Conservation (phyloP, 2,797 vertebrate species). For the Pelodytes ibericus region DNA sequence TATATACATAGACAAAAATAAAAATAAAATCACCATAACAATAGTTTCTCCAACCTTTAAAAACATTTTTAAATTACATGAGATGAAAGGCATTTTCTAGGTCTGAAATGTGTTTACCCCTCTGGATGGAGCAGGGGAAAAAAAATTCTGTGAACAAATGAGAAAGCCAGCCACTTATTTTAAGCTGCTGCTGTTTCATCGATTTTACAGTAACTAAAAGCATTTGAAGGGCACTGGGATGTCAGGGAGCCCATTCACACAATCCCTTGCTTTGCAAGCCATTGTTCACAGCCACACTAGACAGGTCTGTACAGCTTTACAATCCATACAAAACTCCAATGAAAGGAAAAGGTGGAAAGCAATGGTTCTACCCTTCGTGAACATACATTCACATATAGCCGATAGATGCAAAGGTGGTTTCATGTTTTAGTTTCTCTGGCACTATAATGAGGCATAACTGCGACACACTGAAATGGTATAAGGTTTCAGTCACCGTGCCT, state of each 20-base stretch:
- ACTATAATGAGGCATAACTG: no score
- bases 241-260: constrained; percentile 3
- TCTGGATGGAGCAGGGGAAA: no score
- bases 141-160: neutral
- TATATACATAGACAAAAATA: no score
- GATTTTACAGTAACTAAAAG: constrained; percentile 17
- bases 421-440: no score
- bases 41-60: no score
- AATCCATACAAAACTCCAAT: neutral
- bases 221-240: constrained; percentile 32
- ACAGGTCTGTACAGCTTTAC: neutral
- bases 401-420: no score
- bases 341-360: neutral
- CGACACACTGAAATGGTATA: no score
- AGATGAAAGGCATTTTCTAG: no score
- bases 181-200: constrained; percentile 10
- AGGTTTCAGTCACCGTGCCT: no score
- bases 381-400: neutral
- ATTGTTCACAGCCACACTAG: constrained; percentile 11
- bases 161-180: neutral
- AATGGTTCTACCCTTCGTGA: neutral
- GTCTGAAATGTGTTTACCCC: no score
- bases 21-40: no score
- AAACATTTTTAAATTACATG: no score
- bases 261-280: constrained; percentile 1